Evolutionary conservation across 2,888 invertebrate genomes (phyloP).

Genomic region (Baronia brevicornis): DNA sequence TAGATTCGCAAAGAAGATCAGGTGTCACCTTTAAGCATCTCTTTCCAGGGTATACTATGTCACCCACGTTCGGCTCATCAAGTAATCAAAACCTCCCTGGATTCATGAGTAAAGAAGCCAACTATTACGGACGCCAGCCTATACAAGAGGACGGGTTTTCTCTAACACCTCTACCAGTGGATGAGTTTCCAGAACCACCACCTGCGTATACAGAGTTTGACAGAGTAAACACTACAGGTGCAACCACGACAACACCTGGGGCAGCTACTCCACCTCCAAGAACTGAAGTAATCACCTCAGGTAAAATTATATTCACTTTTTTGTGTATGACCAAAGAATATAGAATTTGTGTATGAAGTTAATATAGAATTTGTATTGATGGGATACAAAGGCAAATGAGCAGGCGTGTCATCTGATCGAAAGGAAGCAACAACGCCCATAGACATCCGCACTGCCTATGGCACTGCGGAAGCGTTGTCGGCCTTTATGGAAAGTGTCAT

Average conservation of each 20-base stretch:
- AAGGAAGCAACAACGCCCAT: no score
- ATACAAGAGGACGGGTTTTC: conserved; percentile 31
- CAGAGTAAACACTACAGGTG: background rate
- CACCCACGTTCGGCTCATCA: conserved; percentile 5
- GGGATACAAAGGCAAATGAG: no score
- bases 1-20: no score
- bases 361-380: no score
- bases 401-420: no score
- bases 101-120: conserved; percentile 35
- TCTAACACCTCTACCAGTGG: conserved; percentile 33
- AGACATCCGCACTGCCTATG: no score
- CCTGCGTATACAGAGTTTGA: conserved; percentile 50
- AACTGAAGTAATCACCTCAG: conserved; percentile 34
- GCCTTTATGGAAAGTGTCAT: no score
- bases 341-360: no score
- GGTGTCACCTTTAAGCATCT: no score
- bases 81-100: conserved; percentile 12
- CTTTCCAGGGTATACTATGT: conserved; percentile 16
- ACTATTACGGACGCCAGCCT: conserved; percentile 29
- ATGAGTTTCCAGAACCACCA: conserved; percentile 47
- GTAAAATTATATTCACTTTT: no score
- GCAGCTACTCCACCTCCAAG: conserved; percentile 25
- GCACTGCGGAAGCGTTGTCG: no score
- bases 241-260: conserved; percentile 10
- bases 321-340: no score